phyloP scores from a whole-genome alignment of 2,888 invertebrate species.

The Salticus scenicus region DNA sequence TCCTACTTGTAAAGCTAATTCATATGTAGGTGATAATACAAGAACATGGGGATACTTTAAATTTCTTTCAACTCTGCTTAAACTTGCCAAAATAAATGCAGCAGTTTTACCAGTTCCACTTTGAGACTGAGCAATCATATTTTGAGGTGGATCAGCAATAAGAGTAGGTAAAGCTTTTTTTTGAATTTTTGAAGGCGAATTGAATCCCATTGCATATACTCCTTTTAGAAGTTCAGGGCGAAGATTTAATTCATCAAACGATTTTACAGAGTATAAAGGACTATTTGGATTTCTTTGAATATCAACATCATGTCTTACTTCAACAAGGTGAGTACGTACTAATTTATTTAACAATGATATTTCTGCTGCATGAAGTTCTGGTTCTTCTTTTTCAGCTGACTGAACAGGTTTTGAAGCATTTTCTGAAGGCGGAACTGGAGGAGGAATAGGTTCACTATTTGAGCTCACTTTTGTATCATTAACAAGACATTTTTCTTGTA shows the following conservation, averaged over 20 bases:
- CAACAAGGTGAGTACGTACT: slow-evolving; percentile 90
- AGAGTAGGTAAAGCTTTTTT: slow-evolving; percentile 96
- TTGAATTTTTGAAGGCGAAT: slow-evolving; percentile 97
- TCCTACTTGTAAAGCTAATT: slow-evolving; percentile 97
- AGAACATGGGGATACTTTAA: slow-evolving; percentile 86
- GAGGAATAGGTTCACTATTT: slow-evolving; percentile 19
- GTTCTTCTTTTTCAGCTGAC: slow-evolving; percentile 25
- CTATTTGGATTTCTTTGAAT: slow-evolving; percentile 94
- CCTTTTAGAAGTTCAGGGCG: slow-evolving; percentile 94
- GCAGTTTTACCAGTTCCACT: slow-evolving; percentile 99
- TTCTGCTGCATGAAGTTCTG: slow-evolving; percentile 82
- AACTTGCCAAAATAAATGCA: slow-evolving; percentile 97
- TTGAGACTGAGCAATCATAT: slow-evolving; percentile 99
- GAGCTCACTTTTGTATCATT: background rate
- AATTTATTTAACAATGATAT: slow-evolving; percentile 92
- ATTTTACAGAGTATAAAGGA: slow-evolving; percentile 90
- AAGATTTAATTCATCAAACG: slow-evolving; percentile 78
- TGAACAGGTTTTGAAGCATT: background rate
- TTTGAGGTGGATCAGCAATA: slow-evolving; percentile 94
- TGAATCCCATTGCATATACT: slow-evolving; percentile 96
- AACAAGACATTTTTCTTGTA: slow-evolving; percentile 40
- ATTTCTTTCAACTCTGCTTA: slow-evolving; percentile 89
- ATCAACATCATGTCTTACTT: slow-evolving; percentile 87
- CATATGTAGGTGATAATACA: slow-evolving; percentile 97
- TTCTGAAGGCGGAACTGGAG: slow-evolving; percentile 31